Conservation (phyloP, 2,113 vertebrate genomes). For the Thunnus thynnus region DNA sequence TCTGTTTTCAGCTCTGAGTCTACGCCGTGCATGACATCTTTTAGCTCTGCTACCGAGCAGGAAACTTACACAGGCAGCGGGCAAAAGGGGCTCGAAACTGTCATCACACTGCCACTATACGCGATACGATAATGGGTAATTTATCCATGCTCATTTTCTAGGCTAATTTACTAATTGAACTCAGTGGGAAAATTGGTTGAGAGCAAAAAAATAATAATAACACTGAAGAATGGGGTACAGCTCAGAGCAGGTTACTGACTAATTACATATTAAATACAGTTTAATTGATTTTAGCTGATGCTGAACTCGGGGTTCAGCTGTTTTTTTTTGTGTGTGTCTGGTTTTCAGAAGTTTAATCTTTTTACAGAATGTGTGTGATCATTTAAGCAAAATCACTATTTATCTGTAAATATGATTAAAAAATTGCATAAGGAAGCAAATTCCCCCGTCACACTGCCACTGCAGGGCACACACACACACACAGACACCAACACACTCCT, state of each 20-base stretch:
- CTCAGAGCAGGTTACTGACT: slow-evolving; percentile 40
- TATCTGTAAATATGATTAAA: slow-evolving; percentile 6
- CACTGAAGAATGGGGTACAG: slow-evolving; percentile 25
- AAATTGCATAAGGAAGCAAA: neutral
- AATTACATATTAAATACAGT: slow-evolving; percentile 57
- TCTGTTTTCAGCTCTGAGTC: slow-evolving; percentile 3
- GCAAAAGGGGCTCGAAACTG: slow-evolving; percentile 13
- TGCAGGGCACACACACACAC: neutral
- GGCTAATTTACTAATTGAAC: slow-evolving; percentile 70
- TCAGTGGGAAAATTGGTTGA: slow-evolving; percentile 50
- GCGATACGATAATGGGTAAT: slow-evolving; percentile 60
- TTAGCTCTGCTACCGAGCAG: slow-evolving; percentile 16
- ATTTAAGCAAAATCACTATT: slow-evolving; percentile 12
- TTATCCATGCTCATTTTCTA: slow-evolving; percentile 63
- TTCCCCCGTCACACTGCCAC: neutral
- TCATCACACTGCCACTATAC: slow-evolving; percentile 24
- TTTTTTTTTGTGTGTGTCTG: neutral
- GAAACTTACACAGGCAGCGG: slow-evolving; percentile 23
- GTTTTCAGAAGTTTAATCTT: slow-evolving; percentile 9
- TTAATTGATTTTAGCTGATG: slow-evolving; percentile 46
- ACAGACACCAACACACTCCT: neutral
- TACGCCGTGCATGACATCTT: neutral
- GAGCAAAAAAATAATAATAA: slow-evolving; percentile 28
- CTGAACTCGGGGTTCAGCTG: slow-evolving; percentile 17
- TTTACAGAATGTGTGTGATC: neutral